Percentiles rank a stretch among this genome's conserved stretches.
phyloP scores from a whole-genome alignment of 2,888 invertebrate genomes.

The Synanthedon tipuliformis region DNA sequence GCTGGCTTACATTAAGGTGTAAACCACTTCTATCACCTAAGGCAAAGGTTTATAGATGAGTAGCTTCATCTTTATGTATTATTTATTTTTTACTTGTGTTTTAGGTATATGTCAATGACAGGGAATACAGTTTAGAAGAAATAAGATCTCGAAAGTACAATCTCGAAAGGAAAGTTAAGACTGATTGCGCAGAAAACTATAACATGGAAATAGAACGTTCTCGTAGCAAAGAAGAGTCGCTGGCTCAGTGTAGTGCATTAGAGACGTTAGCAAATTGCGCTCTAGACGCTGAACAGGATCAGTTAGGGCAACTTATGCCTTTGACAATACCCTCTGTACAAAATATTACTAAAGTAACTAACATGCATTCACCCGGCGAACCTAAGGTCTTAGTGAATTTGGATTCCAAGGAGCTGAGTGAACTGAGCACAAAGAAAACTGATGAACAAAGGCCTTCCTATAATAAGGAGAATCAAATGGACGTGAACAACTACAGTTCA shows the following conservation, averaged over 20 bases:
- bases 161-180: constrained; percentile 38
- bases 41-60: too few species aligned
- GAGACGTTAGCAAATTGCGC: constrained; percentile 65
- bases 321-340: constrained; percentile 53
- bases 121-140: constrained; percentile 84
- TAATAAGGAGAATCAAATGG: constrained; percentile 42
- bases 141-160: constrained; percentile 73
- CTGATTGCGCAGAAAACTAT: constrained; percentile 30
- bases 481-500: constrained; percentile 24
- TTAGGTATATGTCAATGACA: constrained; percentile 64
- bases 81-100: constrained; percentile 1
- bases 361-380: constrained; percentile 63
- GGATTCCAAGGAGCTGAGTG: constrained; percentile 61
- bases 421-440: constrained; percentile 38
- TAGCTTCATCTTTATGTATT: too few species aligned
- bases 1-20: too few species aligned
- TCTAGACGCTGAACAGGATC: constrained; percentile 56
- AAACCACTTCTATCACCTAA: too few species aligned
- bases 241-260: constrained; percentile 59
- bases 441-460: constrained; percentile 35
- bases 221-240: constrained; percentile 49
- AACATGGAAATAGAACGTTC: constrained; percentile 31
- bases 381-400: constrained; percentile 59
- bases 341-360: constrained; percentile 58
- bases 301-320: constrained; percentile 57